These are phyloP conservation scores for Elegia similella DNA, from an alignment of 2,888 invertebrate species.

Conservation along the genomic window DNA sequence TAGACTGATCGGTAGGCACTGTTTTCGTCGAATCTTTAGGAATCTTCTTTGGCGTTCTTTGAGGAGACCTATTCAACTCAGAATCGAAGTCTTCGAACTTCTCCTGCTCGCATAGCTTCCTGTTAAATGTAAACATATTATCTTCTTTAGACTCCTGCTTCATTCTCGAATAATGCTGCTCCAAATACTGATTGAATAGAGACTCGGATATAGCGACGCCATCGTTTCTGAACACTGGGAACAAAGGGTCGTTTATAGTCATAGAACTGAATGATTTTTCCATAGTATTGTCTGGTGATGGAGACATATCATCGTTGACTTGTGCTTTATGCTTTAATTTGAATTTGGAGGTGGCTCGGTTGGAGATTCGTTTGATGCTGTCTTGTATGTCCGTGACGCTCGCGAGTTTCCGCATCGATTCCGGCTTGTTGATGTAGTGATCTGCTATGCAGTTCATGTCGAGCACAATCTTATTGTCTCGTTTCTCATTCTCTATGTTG, in stretches of 20 bases:
- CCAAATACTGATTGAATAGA: slow-evolving; percentile 86
- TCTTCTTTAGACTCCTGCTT: slow-evolving; percentile 71
- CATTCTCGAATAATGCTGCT: slow-evolving; percentile 83
- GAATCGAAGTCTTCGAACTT: slow-evolving; percentile 77
- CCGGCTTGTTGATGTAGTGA: slow-evolving; percentile 74
- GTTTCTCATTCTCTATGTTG: slow-evolving; percentile 55
- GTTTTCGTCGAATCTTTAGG: slow-evolving; percentile 57
- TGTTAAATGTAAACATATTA: slow-evolving; percentile 66
- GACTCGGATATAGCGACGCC: slow-evolving; percentile 87
- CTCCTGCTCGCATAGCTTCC: slow-evolving; percentile 61
- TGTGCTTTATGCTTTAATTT: slow-evolving; percentile 57
- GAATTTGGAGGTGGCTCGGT: slow-evolving; percentile 81
- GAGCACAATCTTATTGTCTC: slow-evolving; percentile 59
- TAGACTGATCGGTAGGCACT: slow-evolving; percentile 59
- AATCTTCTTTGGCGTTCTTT: slow-evolving; percentile 67
- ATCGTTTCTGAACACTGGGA: slow-evolving; percentile 88
- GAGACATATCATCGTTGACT: slow-evolving; percentile 48
- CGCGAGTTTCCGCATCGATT: slow-evolving; percentile 67
- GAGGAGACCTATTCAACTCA: slow-evolving; percentile 65
- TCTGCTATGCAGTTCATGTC: slow-evolving; percentile 71
- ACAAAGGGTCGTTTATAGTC: slow-evolving; percentile 90
- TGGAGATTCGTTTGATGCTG: slow-evolving; percentile 79
- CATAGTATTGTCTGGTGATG: slow-evolving; percentile 49
- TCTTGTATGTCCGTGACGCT: slow-evolving; percentile 86
- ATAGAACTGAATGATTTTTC: slow-evolving; percentile 76